Evolutionary conservation across 1,140 invertebrate species (phyloP).

Genomic region (Hetaerina americana): DNA sequence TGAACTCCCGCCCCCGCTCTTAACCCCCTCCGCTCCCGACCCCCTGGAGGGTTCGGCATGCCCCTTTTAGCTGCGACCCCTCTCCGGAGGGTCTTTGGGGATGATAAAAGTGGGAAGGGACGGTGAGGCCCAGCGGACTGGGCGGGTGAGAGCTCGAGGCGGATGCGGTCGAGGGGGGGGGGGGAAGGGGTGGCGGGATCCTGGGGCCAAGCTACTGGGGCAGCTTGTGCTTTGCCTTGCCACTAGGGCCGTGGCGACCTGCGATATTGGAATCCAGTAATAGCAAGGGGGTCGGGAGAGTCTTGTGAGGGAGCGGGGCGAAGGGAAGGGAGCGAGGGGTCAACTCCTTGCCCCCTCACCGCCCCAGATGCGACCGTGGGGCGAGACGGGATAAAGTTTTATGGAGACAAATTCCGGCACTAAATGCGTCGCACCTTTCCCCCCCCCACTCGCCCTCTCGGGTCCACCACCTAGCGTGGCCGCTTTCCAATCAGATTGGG

Average conservation of each 20-base stretch:
- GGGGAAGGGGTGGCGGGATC: background rate
- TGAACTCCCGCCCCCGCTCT: background rate
- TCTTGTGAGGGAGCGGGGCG: background rate
- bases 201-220: background rate
- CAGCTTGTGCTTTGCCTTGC: background rate
- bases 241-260: background rate
- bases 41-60: background rate
- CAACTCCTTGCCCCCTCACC: too few species aligned
- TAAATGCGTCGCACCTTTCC: background rate
- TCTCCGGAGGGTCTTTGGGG: background rate
- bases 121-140: background rate
- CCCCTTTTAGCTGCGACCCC: background rate
- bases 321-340: too few species aligned
- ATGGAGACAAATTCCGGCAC: background rate
- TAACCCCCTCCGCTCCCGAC: background rate
- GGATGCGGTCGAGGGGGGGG: background rate
- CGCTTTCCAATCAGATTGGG: background rate
- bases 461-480: background rate
- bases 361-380: background rate
- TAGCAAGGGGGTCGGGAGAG: background rate
- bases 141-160: background rate
- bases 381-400: background rate
- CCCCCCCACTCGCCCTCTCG: too few species aligned
- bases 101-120: background rate
- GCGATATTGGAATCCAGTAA: background rate